Evolutionary conservation across 1,140 invertebrate species (phyloP).

Genomic region (Drosophila truncata): DNA sequence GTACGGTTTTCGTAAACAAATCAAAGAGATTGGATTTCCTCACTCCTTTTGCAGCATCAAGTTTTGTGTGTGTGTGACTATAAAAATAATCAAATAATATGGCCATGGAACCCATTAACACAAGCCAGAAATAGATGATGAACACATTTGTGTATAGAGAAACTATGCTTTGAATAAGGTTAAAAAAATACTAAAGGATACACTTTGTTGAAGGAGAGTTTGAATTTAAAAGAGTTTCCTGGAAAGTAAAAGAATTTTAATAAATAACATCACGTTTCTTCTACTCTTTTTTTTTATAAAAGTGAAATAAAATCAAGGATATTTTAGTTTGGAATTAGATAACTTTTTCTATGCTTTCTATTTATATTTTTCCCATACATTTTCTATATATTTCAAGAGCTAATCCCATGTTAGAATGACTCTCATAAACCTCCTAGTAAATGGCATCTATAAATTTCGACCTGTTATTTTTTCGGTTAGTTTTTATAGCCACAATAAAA

Average conservation of each 20-base stretch:
- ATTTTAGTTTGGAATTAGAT: too few relatives aligned
- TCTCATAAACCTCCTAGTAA: neutral
- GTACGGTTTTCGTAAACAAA: constrained; percentile 67
- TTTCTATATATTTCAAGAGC: neutral
- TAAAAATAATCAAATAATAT: constrained; percentile 48
- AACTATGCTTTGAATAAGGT: constrained; percentile 8
- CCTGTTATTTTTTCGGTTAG: constrained; percentile 14
- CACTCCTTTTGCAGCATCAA: neutral
- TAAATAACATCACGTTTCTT: neutral
- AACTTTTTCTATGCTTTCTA: neutral
- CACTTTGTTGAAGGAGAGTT: neutral
- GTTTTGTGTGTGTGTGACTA: constrained; percentile 7
- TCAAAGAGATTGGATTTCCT: constrained; percentile 61
- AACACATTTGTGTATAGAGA: constrained; percentile 25
- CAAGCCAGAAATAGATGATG: constrained; percentile 32
- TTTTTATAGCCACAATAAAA: constrained; percentile 24
- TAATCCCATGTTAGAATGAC: too few relatives aligned
- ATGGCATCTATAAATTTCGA: constrained; percentile 8
- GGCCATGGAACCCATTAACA: constrained; percentile 7
- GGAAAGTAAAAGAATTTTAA: neutral
- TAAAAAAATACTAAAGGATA: neutral
- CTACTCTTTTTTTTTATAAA: neutral
- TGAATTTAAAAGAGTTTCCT: neutral
- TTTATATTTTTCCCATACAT: neutral
- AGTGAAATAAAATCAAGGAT: too few relatives aligned